phyloP scores from a whole-genome alignment of 2,888 invertebrate genomes.

The Tachina fera region DNA sequence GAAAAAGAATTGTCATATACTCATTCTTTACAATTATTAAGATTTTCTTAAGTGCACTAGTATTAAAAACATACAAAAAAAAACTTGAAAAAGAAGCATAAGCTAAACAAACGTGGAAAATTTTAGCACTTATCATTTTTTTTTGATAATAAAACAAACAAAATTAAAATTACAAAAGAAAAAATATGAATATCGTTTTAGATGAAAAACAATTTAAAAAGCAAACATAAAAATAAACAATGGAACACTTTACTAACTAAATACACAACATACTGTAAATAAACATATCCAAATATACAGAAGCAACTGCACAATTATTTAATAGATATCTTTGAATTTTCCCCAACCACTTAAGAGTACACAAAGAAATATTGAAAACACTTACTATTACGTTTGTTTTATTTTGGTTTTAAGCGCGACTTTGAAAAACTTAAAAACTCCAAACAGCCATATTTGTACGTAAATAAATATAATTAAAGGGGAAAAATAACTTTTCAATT shows the following conservation, averaged over 20 bases:
- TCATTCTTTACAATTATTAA: constrained; percentile 52
- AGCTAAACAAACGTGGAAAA: constrained; percentile 5
- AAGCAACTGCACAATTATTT: constrained; percentile 39
- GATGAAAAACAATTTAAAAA: constrained; percentile 21
- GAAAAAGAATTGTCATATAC: constrained; percentile 28
- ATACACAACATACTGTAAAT: constrained; percentile 30
- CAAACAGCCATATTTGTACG: constrained; percentile 54
- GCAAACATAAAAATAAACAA: constrained; percentile 42
- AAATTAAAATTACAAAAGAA: not conserved
- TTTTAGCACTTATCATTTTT: constrained; percentile 58
- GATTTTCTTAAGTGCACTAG: constrained; percentile 58
- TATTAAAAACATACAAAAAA: constrained; percentile 58
- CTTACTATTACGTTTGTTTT: constrained; percentile 37
- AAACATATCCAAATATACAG: constrained; percentile 42
- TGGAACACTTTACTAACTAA: constrained; percentile 36
- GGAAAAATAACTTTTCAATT: constrained; percentile 5
- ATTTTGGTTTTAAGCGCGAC: constrained; percentile 45
- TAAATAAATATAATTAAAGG: constrained; percentile 23
- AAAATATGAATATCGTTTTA: constrained; percentile 13
- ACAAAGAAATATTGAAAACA: constrained; percentile 49
- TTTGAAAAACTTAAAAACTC: constrained; percentile 50
- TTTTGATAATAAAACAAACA: constrained; percentile 43
- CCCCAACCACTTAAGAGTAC: not conserved
- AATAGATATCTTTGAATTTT: not conserved
- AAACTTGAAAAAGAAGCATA: not conserved